Evolutionary conservation across 2,113 vertebrate genomes (phyloP).

Genomic region (Aplodontia rufa): DNA sequence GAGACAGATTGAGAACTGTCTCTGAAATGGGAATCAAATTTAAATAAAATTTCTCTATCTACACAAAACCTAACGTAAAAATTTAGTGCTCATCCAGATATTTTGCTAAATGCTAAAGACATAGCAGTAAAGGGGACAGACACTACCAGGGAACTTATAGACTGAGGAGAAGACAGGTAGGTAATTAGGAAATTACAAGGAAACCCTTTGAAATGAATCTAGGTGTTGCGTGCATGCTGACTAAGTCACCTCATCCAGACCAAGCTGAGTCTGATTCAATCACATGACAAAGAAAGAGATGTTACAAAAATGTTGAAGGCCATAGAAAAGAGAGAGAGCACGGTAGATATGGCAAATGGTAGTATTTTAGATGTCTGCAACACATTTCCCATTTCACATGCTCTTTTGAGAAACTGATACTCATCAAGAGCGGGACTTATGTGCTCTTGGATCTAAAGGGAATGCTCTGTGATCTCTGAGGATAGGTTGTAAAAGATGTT

Average conservation of each 20-base stretch:
- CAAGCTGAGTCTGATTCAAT: neutral
- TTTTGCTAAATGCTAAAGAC: neutral
- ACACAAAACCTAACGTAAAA: neutral
- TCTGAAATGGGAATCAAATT: neutral
- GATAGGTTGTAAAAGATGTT: neutral
- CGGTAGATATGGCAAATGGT: neutral
- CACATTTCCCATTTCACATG: neutral
- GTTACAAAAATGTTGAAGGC: neutral
- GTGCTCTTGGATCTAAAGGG: neutral
- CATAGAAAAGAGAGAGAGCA: neutral
- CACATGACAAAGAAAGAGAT: neutral
- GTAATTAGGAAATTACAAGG: neutral
- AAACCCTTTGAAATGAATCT: neutral
- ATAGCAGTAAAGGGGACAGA: neutral
- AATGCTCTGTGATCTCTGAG: neutral
- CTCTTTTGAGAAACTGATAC: neutral
- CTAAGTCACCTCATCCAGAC: neutral
- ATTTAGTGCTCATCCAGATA: neutral
- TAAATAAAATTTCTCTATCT: neutral
- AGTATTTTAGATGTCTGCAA: neutral
- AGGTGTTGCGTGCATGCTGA: neutral
- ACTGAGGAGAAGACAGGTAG: neutral
- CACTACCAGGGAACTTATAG: neutral
- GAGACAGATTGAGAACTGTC: neutral
- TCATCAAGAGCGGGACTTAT: neutral